Conservation (phyloP, 2,888 invertebrate species). For the Pyrocoelia pectoralis region DNA sequence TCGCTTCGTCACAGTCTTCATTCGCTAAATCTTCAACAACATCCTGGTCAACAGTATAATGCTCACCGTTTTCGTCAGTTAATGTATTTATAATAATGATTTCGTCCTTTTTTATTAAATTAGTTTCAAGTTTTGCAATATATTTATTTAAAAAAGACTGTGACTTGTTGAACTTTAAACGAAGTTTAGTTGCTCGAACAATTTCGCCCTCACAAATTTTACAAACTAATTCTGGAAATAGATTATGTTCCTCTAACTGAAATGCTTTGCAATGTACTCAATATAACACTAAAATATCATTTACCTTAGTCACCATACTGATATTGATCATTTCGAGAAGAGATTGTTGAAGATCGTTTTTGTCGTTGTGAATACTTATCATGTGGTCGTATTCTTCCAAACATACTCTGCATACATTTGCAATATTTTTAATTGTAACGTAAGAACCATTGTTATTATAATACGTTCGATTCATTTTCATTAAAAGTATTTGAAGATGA, state of each 20-base stretch:
- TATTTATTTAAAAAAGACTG: conserved; percentile 10
- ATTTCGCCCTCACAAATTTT: conserved; percentile 3
- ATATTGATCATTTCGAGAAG: conserved; percentile 2
- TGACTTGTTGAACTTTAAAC: conserved; percentile 17
- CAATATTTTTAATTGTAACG: neutral
- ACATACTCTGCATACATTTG: conserved; percentile 18
- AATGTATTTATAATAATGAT: conserved; percentile 1
- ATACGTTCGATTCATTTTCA: too few species aligned
- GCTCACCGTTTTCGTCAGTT: neutral
- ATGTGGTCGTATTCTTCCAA: conserved; percentile 7
- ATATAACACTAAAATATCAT: neutral
- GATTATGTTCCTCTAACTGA: conserved; percentile 16
- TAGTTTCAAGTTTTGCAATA: neutral
- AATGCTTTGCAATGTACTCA: neutral
- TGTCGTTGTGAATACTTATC: conserved; percentile 6
- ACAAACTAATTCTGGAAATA: conserved; percentile 12
- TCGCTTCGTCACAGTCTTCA: too few species aligned
- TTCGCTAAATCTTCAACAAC: too few species aligned
- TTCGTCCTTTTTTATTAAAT: neutral
- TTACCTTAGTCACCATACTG: conserved; percentile 10
- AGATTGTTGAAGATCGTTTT: conserved; percentile 1
- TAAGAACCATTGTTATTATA: neutral
- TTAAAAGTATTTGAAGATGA: too few species aligned
- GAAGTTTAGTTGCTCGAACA: conserved; percentile 11
- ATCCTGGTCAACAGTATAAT: too few species aligned